Evolutionary conservation across 1,140 invertebrate species (phyloP).

Genomic region (Gryon sp.): DNA sequence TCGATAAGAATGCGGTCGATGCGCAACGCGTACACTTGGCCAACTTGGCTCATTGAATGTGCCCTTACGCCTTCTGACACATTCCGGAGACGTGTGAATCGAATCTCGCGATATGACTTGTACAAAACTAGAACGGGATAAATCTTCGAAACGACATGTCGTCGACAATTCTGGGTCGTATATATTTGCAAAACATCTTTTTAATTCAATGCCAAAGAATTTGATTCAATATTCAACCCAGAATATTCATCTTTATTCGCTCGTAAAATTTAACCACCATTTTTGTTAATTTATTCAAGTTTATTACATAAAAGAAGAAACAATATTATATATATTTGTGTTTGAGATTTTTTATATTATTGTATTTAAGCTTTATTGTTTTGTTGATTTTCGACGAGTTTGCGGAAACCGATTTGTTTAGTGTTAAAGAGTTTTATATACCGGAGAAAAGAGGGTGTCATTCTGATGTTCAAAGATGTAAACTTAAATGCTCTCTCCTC

Average conservation of each 20-base stretch:
- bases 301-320: no score
- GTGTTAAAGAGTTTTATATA: no score
- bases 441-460: no score
- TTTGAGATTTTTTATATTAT: no score
- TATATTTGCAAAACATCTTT: conserved; percentile 37
- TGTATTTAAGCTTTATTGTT: no score
- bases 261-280: no score
- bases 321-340: no score
- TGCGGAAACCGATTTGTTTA: no score
- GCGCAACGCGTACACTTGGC: conserved; percentile 53
- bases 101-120: conserved; percentile 22
- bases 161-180: conserved; percentile 20
- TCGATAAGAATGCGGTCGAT: conserved; percentile 53
- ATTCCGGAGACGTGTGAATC: conserved; percentile 46
- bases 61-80: conserved; percentile 23
- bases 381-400: no score
- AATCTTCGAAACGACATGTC: conserved; percentile 18
- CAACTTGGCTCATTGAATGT: conserved; percentile 53
- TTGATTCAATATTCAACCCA: conserved; percentile 8
- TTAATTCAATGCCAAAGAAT: conserved; percentile 31
- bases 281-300: no score
- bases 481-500: conserved; percentile 5
- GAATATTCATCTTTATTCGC: no score
- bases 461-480: no score
- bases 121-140: conserved; percentile 31